Conservation (phyloP, 2,113 vertebrate genomes). For the Phalacrocorax aristotelis region DNA sequence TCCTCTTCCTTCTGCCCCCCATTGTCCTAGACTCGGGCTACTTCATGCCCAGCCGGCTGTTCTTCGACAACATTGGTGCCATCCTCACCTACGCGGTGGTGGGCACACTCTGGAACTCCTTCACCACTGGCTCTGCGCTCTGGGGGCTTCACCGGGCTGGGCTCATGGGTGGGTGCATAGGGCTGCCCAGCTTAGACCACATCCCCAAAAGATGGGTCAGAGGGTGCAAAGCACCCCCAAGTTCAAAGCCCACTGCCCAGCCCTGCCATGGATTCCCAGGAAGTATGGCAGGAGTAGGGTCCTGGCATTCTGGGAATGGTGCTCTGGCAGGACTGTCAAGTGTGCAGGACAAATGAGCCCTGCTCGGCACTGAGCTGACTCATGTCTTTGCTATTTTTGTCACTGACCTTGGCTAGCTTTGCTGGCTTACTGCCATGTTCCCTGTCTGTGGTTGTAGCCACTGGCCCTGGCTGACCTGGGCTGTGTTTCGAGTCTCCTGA, state of each 20-base stretch:
- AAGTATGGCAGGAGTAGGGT: neutral
- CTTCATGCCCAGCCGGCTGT: conserved; percentile 94
- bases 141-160: conserved; percentile 82
- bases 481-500: neutral
- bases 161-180: conserved; percentile 76
- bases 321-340: neutral
- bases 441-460: neutral
- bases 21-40: conserved; percentile 95
- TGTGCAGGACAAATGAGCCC: neutral
- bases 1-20: conserved; percentile 95
- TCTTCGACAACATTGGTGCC: conserved; percentile 95
- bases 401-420: neutral
- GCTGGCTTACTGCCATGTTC: neutral
- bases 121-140: conserved; percentile 88
- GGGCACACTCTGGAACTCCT: conserved; percentile 95
- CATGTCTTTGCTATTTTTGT: conserved; percentile 43
- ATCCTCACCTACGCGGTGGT: conserved; percentile 93
- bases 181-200: neutral
- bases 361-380: conserved; percentile 11
- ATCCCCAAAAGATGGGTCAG: neutral
- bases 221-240: neutral
- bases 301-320: neutral
- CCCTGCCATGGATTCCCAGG: neutral
- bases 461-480: neutral
- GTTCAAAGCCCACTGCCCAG: neutral